These are phyloP conservation scores for Siniperca undulata DNA, from an alignment of 2,797 vertebrate genomes.

Conservation along the genomic window DNA sequence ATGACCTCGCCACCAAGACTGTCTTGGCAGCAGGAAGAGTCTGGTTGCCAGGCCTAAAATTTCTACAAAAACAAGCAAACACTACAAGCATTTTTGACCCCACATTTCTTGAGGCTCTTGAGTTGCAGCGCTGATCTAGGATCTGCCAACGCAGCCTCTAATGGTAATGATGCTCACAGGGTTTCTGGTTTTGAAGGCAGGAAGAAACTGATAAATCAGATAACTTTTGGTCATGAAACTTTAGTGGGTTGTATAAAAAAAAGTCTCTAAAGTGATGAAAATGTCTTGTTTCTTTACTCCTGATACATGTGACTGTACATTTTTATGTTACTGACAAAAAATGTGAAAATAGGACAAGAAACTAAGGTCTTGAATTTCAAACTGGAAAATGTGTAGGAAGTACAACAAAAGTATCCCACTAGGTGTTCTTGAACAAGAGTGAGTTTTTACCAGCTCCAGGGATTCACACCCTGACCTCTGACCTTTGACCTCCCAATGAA, in stretches of 20 bases:
- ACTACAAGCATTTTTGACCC: constrained; percentile 73
- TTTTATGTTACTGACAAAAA: constrained; percentile 50
- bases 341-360: constrained; percentile 53
- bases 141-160: constrained; percentile 42
- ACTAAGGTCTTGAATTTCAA: constrained; percentile 46
- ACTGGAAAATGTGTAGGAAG: constrained; percentile 32
- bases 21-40: constrained; percentile 51
- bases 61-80: constrained; percentile 59
- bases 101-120: constrained; percentile 63
- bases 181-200: constrained; percentile 48
- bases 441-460: constrained; percentile 44
- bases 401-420: constrained; percentile 10
- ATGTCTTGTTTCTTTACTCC: constrained; percentile 40
- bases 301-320: constrained; percentile 51
- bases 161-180: constrained; percentile 28
- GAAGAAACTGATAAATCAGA: constrained; percentile 3
- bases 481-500: constrained; percentile 38
- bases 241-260: constrained; percentile 9
- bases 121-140: constrained; percentile 71
- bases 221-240: not conserved
- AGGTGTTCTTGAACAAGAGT: constrained; percentile 15
- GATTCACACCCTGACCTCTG: constrained; percentile 24
- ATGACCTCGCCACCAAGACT: constrained; percentile 53
- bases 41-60: constrained; percentile 59
- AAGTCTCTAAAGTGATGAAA: not conserved